A percentile compares a stretch with the other conserved stretches of the same genome.
Evolutionary conservation across 2,797 vertebrate species (phyloP).

Genomic region (Danionella dracula): DNA sequence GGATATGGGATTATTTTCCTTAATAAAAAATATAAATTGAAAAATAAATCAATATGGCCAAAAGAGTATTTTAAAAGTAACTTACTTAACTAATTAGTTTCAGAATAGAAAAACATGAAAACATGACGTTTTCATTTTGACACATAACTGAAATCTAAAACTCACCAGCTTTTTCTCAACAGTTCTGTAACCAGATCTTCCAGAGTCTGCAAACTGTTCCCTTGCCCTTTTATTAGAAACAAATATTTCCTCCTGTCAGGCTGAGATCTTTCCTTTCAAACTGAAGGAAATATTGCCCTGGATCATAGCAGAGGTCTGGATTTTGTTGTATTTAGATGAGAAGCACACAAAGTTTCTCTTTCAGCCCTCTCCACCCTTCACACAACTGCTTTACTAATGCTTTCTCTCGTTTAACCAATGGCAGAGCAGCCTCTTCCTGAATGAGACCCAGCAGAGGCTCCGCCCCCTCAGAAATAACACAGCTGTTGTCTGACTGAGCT

Average conservation of each 20-base stretch:
- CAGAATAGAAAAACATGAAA: neutral
- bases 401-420: slow-evolving; percentile 24
- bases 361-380: slow-evolving; percentile 29
- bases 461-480: slow-evolving; percentile 38
- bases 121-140: neutral
- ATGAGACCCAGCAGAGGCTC: slow-evolving; percentile 1
- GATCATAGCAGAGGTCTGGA: neutral
- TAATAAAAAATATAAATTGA: too few species aligned
- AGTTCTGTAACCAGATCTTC: slow-evolving; percentile 21
- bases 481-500: slow-evolving; percentile 43
- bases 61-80: too few species aligned
- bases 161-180: slow-evolving; percentile 27
- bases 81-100: too few species aligned
- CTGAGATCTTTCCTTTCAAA: slow-evolving; percentile 3
- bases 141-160: neutral
- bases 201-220: neutral
- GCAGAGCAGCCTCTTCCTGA: slow-evolving; percentile 27
- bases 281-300: neutral
- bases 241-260: slow-evolving; percentile 17
- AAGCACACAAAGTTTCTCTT: slow-evolving; percentile 25
- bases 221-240: neutral
- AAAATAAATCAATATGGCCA: too few species aligned
- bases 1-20: too few species aligned
- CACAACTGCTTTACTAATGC: slow-evolving; percentile 26
- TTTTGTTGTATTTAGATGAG: slow-evolving; percentile 9